Evolutionary conservation across 2,888 invertebrate genomes (phyloP), one percentile per base, ranked within the genome.

Genomic region (Agriopis aurantiaria): DNA sequence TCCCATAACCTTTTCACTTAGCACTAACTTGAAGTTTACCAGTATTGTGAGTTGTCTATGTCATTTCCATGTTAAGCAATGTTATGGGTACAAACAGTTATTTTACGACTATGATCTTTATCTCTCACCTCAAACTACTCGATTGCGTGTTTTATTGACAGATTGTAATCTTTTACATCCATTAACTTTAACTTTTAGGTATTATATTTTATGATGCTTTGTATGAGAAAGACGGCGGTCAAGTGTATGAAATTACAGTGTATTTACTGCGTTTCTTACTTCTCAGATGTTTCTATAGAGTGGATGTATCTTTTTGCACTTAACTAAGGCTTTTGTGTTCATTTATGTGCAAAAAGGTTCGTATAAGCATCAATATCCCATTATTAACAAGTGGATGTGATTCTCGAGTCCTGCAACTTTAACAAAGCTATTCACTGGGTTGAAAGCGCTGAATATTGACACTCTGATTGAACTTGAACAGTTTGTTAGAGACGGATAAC

Each of bases 391-490:
- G 77, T 84, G 78, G 80, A 85, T 84, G 84, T 77, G 81, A 85
- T 86, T 87, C 87, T 87, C 80, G 83, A 83, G 81, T 78, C 82
- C 77, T 83, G 83, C 56, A 72, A 76, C 77, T 80, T 88, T 89
- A 90, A 89, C 87, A 87, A 81, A 87, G 85, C 91, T 87, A 92
- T 93, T 92, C 91, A 91, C 84, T 80, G 85, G 64, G 73, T 73
- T 88, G 85, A 86, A 88, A 88, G 85, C 81, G 74, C 80, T 79
- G 85, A 82, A 76, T 78, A 83, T 82, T 82, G 82, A 85, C 78
- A 82, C 80, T 82, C 79, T 73, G 80, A 82, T 82, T 75, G 75
- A 81, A 79, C 67, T 76, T 75, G 69, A 69, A 77, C 73, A 75
- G 52, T 75, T 74, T 75, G 69, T 73, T 68, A 67, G 48, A 48